These are phyloP conservation scores for Tragelaphus imberbis DNA, from an alignment of 2,113 vertebrate genomes.

Conservation along the genomic window DNA sequence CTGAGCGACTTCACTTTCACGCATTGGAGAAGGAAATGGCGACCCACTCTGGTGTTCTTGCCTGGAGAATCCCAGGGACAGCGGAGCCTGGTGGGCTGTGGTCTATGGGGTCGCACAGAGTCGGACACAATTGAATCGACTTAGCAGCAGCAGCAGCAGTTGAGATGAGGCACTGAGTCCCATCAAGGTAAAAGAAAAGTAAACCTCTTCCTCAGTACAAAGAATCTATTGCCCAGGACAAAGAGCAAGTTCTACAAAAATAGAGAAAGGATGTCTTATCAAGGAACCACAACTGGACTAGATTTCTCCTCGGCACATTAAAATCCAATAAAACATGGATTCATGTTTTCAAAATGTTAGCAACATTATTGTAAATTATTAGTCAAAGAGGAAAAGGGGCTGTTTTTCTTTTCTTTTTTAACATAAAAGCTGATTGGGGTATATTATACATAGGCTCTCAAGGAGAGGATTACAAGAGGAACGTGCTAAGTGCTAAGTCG, in stretches of 20 bases:
- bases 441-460: neutral
- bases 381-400: neutral
- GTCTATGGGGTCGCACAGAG: no score
- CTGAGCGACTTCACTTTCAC: no score
- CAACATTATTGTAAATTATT: neutral
- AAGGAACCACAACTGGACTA: neutral
- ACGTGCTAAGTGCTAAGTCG: neutral
- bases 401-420: neutral
- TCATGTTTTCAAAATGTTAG: neutral
- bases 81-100: no score
- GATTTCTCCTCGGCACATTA: neutral
- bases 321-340: neutral
- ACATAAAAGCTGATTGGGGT: neutral
- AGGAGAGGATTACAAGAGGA: neutral
- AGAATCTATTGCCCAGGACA: neutral
- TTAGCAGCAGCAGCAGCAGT: no score
- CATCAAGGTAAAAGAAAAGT: neutral
- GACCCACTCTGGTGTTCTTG: no score
- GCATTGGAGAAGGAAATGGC: no score
- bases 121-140: rapidly evolving
- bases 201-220: neutral
- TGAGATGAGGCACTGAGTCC: neutral
- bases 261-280: neutral
- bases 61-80: no score
- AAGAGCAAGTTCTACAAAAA: neutral